A percentile compares a stretch with the other conserved stretches of the same genome.
Conservation (phyloP, 2,113 vertebrate species). For the Pterocles burchelli region DNA sequence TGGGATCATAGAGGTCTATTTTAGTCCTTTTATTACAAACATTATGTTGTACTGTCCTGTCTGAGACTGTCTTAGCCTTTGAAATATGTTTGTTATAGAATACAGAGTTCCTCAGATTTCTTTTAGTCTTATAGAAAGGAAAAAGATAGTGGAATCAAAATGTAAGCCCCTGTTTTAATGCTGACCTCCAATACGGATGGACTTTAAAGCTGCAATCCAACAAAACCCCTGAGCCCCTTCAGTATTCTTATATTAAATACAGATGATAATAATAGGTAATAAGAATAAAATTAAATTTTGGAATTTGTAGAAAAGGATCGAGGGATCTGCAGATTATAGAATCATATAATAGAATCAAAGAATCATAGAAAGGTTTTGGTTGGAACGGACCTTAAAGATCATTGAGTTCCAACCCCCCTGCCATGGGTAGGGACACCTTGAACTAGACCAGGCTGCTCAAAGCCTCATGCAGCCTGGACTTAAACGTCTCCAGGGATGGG, state of each 20-base stretch:
- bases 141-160: background rate
- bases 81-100: background rate
- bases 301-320: background rate
- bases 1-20: background rate
- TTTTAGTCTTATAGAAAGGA: background rate
- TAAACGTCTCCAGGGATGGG: too few species aligned
- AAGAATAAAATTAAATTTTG: background rate
- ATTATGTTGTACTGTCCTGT: background rate
- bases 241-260: background rate
- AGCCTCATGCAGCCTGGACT: too few species aligned
- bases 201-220: background rate
- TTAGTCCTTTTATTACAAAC: background rate
- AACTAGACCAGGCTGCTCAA: too few species aligned
- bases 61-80: background rate
- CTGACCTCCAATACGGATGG: background rate
- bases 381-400: too few species aligned
- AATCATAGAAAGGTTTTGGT: too few species aligned
- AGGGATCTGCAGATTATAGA: too few species aligned
- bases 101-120: background rate
- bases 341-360: too few species aligned
- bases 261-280: background rate
- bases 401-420: too few species aligned
- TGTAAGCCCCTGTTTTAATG: background rate
- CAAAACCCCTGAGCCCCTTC: accelerated
- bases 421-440: too few species aligned